These are phyloP conservation scores for Megaleporinus macrocephalus DNA, from an alignment of 2,113 vertebrate genomes.

Conservation along the genomic window DNA sequence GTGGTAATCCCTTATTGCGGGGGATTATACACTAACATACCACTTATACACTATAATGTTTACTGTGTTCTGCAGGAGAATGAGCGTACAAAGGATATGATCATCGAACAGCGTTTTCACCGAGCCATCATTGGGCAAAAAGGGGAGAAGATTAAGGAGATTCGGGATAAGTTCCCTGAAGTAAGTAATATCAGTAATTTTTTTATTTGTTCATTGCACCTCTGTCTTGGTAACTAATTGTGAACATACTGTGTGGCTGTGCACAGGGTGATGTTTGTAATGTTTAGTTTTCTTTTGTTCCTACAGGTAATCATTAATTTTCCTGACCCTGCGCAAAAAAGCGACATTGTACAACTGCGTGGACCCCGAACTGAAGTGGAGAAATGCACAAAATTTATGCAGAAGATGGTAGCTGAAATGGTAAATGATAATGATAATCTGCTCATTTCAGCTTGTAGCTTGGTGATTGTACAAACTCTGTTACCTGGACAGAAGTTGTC, in stretches of 20 bases:
- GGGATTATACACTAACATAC: no score
- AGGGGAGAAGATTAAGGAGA: constrained; percentile 96
- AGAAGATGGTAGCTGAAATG: constrained; percentile 97
- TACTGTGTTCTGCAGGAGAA: constrained; percentile 83
- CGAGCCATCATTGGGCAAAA: constrained; percentile 99
- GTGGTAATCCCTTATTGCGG: no score
- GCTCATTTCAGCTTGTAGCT: not conserved
- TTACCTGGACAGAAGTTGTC: no score
- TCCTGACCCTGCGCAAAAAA: constrained; percentile 94
- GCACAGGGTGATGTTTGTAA: not conserved
- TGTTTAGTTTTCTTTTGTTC: not conserved
- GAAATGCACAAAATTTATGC: constrained; percentile 97
- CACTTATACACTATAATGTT: no score
- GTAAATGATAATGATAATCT: constrained; percentile 67
- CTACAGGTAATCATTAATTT: constrained; percentile 97
- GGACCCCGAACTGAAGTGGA: constrained; percentile 97
- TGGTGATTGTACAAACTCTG: no score
- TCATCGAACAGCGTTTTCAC: constrained; percentile 98
- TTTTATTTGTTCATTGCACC: no score
- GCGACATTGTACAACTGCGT: constrained; percentile 95
- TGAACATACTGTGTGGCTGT: not conserved
- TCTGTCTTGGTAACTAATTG: not conserved
- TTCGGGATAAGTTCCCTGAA: constrained; percentile 97
- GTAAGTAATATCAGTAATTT: constrained; percentile 60
- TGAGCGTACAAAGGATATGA: constrained; percentile 98